Evolutionary conservation across 2,113 vertebrate species (phyloP), one percentile per base, ranked within the genome.

Genomic region (Otocyon megalotis): DNA sequence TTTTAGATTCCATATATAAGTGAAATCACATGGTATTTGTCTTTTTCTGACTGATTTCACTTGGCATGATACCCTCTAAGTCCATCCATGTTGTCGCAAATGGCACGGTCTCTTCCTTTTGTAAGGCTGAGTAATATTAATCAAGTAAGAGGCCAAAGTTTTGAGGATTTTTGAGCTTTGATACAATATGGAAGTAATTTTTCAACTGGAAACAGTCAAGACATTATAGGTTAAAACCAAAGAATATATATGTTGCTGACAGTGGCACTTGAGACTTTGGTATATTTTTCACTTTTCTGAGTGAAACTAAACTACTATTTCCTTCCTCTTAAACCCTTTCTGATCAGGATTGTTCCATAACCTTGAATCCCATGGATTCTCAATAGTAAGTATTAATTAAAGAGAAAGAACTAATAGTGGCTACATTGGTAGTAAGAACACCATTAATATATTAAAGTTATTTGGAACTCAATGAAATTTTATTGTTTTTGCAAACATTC

Each of bases 401-500:
- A 50, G 43, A 60, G 58, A 62, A 92, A 92, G 60, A 88, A 8
- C 60, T 14, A 43, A 43, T 50, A 67, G 32, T 58, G 60, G 92
- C 53, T 37, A 60, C 53, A 58, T 13, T 87, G 28, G 81, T 65
- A 83, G 24, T 17, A 90, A 84, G 24, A 83, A 12, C 79, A 24
- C 15, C 53, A 28, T 1, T 76, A 26, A 48, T 76, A 84, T 50
- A 26, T 85, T 80, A 82, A 93, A 79, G 0, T 93, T 86, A 56
- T 81, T 91, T 92, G 65, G 19, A 60, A 32, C 16, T 79, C 35
- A 67, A 37, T 94, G 43, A 92, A 84, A 85, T 88, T 37, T 56
- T 53, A 88, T 58, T 76, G 24, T 96, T 96, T 96, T 88, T 77
- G 15, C 22, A 85, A 17, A 90, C 32, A 94, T 82, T 92, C 8